phyloP scores from a whole-genome alignment of 2,113 vertebrate species.

The Hepsetus odoe region DNA sequence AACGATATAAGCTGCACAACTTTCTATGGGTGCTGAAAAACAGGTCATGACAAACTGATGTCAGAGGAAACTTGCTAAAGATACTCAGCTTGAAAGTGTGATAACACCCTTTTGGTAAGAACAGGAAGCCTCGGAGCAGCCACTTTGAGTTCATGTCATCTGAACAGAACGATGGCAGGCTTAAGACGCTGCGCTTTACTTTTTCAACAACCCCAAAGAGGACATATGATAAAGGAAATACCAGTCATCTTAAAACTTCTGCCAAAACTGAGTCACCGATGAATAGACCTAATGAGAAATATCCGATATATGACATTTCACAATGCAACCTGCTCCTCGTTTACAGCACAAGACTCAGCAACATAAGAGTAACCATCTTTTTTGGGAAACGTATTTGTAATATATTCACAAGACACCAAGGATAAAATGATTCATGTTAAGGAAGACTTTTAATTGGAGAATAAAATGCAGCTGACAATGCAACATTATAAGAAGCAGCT shows the following conservation, averaged over 20 bases:
- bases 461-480: not conserved
- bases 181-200: not conserved
- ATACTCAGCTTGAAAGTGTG: constrained; percentile 26
- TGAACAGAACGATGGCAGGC: not conserved
- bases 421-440: not conserved
- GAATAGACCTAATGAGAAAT: not conserved
- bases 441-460: constrained; percentile 22
- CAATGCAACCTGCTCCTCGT: not conserved
- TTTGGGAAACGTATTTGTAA: not conserved
- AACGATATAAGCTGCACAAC: not conserved
- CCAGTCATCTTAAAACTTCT: not conserved
- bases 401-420: not conserved
- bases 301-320: not conserved
- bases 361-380: not conserved
- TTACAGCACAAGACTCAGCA: not conserved
- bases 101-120: constrained; percentile 36
- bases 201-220: not conserved
- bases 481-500: not conserved
- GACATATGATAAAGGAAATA: not conserved
- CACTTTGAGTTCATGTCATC: not conserved
- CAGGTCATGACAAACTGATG: constrained; percentile 19
- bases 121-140: constrained; percentile 41
- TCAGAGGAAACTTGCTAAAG: constrained; percentile 31
- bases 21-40: not conserved
- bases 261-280: not conserved